Base-by-base conservation (phyloP, 2,113 vertebrate genomes). In the Menura novaehollandiae region DNA sequence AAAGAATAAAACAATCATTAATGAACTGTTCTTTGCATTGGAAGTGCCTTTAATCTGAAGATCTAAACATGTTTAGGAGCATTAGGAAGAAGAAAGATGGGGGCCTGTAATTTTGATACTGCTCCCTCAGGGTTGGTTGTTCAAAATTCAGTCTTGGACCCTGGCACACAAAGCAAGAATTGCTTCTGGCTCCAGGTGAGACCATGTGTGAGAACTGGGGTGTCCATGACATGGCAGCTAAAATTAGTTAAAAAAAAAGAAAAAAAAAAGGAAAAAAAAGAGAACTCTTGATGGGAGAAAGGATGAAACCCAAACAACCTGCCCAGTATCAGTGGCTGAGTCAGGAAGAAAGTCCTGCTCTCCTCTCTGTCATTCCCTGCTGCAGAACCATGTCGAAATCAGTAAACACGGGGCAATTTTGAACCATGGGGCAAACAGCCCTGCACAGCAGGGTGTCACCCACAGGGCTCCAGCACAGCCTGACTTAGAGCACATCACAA, bases 311-410 rank as follows among this genome's bases (percentile, higher is more conserved):
- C 27, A 56, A 84, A 1, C 33, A 18, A 73, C 67, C 15, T 60
- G 46, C 35, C 47, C 55, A 22, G 6, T 28, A 56, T 46, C 33
- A 76, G 63, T 26, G 56, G 28, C 59, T 33, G 28, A 71, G n/a
- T 49, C 11, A 69, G 67, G 53, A 88, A 49, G 32, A 62, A 81
- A 51, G 19, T 53, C 51, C 63, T 39, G 9, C 30, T 64, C 35
- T 77, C 33, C 46, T 41, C n/a, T 76, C 59, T 86, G 72, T 55
- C 18, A 6, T 77, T 92, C 23, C 53, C 72, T 2, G 2, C 15
- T 55, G 55, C 55, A 71, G 44, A 96, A 77, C n/a, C 28, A 8
- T 74, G 83, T 63, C 47, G 86, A 95, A 95, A 95, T 93, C 76
- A 16, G 72, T 55, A 88, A 95, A 86, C 37, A 89, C 32, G 84